Percentiles rank a stretch among this genome's conserved stretches.
These are phyloP conservation scores for Harlomillsia oculata DNA, from an alignment of 1,140 invertebrate genomes.

Conservation along the genomic window DNA sequence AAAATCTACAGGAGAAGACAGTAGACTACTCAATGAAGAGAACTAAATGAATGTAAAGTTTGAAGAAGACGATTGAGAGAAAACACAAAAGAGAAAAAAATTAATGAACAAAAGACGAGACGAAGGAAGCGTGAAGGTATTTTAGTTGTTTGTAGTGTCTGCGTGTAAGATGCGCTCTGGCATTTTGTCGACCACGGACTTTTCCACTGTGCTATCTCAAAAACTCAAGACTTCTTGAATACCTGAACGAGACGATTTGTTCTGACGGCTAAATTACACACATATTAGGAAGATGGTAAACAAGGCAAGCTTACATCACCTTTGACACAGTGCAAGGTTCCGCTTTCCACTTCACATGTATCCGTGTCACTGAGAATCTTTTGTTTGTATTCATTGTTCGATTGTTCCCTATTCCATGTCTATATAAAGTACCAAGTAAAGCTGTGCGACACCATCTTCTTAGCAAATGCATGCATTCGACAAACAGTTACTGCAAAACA, in stretches of 20 bases:
- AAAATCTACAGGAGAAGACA: neutral
- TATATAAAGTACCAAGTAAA: too few species aligned
- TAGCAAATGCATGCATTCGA: too few species aligned
- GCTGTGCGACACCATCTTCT: too few species aligned
- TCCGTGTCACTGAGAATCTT: too few species aligned
- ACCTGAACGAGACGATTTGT: neutral
- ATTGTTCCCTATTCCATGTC: too few species aligned
- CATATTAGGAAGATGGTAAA: neutral
- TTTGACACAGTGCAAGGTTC: too few species aligned
- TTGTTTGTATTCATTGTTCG: too few species aligned
- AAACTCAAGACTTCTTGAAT: neutral
- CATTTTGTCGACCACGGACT: neutral
- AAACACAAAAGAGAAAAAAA: constrained; percentile 5
- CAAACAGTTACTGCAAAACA: too few species aligned
- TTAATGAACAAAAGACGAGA: constrained; percentile 10
- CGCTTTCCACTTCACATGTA: too few species aligned
- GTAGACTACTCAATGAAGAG: neutral
- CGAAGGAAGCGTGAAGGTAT: constrained; percentile 22
- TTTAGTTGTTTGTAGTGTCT: constrained; percentile 11
- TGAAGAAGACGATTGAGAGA: neutral
- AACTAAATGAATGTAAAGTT: neutral
- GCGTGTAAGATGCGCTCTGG: neutral
- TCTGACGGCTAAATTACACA: neutral
- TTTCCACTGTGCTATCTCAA: neutral
- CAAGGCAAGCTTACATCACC: constrained; percentile 1